Percentiles rank a stretch among this genome's conserved stretches.
Conservation (phyloP, 2,888 invertebrate species). For the Leptinotarsa haldemani region DNA sequence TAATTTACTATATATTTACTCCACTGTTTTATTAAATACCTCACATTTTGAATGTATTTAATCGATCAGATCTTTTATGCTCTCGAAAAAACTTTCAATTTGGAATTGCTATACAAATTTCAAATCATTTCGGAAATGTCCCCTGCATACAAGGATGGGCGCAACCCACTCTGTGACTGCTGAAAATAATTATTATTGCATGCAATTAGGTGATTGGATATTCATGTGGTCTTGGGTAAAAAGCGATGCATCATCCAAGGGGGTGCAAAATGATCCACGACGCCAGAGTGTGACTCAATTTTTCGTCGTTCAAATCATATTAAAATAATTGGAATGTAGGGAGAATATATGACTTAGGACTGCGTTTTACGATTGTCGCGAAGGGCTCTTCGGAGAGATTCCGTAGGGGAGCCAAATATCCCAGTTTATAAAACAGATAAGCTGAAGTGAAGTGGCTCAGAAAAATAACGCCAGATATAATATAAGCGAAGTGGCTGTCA, state of each 20-base stretch:
- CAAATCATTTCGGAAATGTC: no score
- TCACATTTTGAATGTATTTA: no score
- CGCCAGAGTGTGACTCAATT: slow-evolving; percentile 12
- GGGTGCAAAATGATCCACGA: slow-evolving; percentile 1
- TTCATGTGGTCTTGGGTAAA: neutral
- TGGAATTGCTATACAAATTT: no score
- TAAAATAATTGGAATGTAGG: slow-evolving; percentile 9
- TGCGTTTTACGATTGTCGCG: slow-evolving; percentile 7
- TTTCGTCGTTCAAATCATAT: slow-evolving; percentile 13
- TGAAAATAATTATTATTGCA: neutral
- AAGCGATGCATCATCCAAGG: slow-evolving; percentile 4
- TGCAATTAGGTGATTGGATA: neutral
- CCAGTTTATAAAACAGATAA: neutral
- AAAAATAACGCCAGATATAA: no score
- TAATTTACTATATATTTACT: no score
- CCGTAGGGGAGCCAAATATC: neutral
- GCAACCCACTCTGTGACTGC: no score
- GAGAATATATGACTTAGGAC: slow-evolving; percentile 8
- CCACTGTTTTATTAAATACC: no score
- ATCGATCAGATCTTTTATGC: no score
- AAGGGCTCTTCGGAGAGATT: neutral
- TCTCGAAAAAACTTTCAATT: no score
- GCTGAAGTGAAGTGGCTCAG: neutral
- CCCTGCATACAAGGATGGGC: no score
- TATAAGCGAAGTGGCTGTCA: no score